These are phyloP conservation scores for Diabrotica undecimpunctata DNA, from an alignment of 1,140 invertebrate species.

Conservation along the genomic window DNA sequence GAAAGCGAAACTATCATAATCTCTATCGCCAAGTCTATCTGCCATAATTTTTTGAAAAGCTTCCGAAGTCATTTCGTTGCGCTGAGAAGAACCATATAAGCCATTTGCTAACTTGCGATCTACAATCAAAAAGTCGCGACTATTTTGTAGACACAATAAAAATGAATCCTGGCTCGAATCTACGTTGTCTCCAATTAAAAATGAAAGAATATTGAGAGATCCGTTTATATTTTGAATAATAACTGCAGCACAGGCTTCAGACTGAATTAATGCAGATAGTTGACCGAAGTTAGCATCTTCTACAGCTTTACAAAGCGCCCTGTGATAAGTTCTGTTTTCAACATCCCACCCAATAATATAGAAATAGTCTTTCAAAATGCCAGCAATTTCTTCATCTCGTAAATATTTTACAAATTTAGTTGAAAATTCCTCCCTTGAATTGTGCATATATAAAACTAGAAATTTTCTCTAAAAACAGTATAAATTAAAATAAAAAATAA, in stretches of 20 bases:
- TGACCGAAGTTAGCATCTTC: background rate
- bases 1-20: conserved; percentile 39
- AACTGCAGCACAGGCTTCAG: background rate
- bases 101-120: background rate
- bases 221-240: background rate
- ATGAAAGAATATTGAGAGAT: background rate
- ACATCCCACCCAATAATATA: background rate
- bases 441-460: background rate
- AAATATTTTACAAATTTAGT: background rate
- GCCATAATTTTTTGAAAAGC: conserved; percentile 37
- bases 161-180: background rate
- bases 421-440: background rate
- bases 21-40: conserved; percentile 38
- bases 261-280: background rate
- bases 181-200: background rate
- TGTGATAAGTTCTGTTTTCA: background rate
- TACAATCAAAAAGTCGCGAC: background rate
- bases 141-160: background rate
- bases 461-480: background rate
- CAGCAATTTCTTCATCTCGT: background rate
- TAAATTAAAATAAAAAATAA: no score
- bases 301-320: background rate
- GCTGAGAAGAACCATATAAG: conserved; percentile 14
- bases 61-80: conserved; percentile 26
- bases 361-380: background rate